Base-by-base conservation (phyloP, 2,797 vertebrate genomes). In the Capromys pilorides region DNA sequence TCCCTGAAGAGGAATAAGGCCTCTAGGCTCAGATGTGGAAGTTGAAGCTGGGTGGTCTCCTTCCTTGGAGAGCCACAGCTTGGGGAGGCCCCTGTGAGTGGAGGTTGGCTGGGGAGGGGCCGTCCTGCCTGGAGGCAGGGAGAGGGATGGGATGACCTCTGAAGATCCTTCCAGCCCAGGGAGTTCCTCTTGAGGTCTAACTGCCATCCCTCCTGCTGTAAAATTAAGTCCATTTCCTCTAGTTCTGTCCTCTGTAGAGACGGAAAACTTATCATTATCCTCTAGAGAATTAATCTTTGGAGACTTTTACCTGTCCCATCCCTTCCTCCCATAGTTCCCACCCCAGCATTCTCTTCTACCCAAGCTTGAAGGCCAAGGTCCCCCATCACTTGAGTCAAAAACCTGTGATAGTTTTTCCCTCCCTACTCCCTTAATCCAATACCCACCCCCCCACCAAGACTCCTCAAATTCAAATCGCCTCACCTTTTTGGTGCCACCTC, bases 221-320 rank as follows among this genome's bases (percentile, higher is more conserved):
- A 97, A 97, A 97, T 97, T 97, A 97, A 97, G 97, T 97, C 97
- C 97, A 97, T 97, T 97, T 97, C 97, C 97, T 97, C 97, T 97
- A 97, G 97, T 97, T 97, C 97, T 97, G 97, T 97, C 97, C 97
- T 97, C 97, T 97, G 97, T 97, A 97, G 97, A 97, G 97, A 97
- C 4, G 97, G 97, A 97, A 97, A 97, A 97, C 97, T 97, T 95
- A 95, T 97, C 97, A 97, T 97, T 97, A 97, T 97, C 97, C 97
- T 97, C 96, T 95, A 88, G 94, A 96, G 96, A 97, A 96, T 93
- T 82, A 94, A 89, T 90, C 86, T 97, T 95, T 3, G 75, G 94
- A 94, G 95, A 96, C 77, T 96, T 97, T 93, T 45, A 96, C 67
- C 92, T 96, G 95, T 86, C 94, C 96, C 97, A 36, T n/a, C 79